Conservation (phyloP, 2,797 vertebrate species). For the Molossus alvarezi region DNA sequence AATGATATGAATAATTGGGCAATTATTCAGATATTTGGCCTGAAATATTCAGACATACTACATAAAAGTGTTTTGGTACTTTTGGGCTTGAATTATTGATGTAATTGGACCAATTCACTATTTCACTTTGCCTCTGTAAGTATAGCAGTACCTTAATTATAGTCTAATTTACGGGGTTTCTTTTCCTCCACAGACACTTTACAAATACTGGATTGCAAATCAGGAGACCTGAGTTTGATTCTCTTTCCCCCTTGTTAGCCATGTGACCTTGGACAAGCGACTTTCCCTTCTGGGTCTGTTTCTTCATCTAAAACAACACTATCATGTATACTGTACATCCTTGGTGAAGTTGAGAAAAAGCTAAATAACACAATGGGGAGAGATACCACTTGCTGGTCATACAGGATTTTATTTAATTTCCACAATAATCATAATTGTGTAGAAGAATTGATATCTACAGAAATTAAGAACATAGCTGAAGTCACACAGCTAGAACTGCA, state of each 20-base stretch:
- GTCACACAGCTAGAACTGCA: background rate
- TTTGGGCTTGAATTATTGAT: conserved; percentile 73
- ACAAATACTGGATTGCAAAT: conserved; percentile 64
- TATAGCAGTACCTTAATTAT: conserved; percentile 69
- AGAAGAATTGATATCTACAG: background rate
- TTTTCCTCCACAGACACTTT: conserved; percentile 59
- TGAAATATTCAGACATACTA: conserved; percentile 74
- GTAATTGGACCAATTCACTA: conserved; percentile 81
- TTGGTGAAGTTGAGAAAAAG: background rate
- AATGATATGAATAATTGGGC: conserved; percentile 82
- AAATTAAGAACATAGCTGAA: conserved; percentile 3
- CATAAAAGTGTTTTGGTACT: conserved; percentile 78
- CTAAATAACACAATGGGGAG: background rate
- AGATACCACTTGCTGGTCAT: background rate
- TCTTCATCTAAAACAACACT: conserved; percentile 38
- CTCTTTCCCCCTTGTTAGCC: conserved; percentile 6
- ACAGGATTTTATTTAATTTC: conserved; percentile 32
- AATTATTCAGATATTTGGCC: conserved; percentile 83
- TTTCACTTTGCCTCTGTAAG: conserved; percentile 69
- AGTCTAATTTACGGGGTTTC: conserved; percentile 73
- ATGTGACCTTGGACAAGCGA: conserved; percentile 37
- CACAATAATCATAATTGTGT: background rate
- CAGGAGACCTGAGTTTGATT: background rate
- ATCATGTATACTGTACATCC: background rate
- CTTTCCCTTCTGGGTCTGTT: background rate